Conservation (phyloP, 2,888 invertebrate species). For the Ashinkailepas kermadecensis region DNA sequence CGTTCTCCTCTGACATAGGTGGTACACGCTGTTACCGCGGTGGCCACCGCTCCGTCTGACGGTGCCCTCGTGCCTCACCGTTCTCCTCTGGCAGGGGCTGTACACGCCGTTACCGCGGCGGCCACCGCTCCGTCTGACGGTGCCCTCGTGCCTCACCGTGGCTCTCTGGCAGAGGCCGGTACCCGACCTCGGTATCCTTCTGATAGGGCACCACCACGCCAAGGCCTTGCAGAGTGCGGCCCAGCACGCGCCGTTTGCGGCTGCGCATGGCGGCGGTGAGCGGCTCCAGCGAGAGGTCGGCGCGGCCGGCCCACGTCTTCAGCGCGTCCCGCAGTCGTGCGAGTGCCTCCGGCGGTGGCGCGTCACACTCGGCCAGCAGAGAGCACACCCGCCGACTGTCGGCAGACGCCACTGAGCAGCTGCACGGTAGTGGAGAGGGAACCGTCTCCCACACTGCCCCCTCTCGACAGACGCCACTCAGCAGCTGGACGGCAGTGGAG, state of each 20-base stretch:
- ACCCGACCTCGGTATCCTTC: constrained; percentile 73
- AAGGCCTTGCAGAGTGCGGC: constrained; percentile 67
- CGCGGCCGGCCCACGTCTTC: constrained; percentile 51
- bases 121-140: no score
- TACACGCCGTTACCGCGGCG: no score
- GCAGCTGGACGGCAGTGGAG: no score
- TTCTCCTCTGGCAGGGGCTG: no score
- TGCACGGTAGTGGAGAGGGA: no score
- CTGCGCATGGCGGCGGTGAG: constrained; percentile 54
- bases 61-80: no score
- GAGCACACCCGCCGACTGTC: constrained; percentile 61
- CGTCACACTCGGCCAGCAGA: constrained; percentile 44
- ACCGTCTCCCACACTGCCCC: no score
- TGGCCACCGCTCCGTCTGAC: no score
- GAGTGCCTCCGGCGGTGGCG: constrained; percentile 38
- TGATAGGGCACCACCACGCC: constrained; percentile 80
- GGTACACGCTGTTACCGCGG: no score
- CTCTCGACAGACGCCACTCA: no score
- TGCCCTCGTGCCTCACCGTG: constrained; percentile 26
- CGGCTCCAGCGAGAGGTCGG: constrained; percentile 34
- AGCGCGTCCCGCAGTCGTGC: constrained; percentile 53
- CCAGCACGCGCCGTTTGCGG: constrained; percentile 55
- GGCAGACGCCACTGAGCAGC: constrained; percentile 30
- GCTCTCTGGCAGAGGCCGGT: constrained; percentile 61
- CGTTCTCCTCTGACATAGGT: no score